A percentile compares a stretch with the other conserved stretches of the same genome.
Evolutionary conservation across 2,113 vertebrate species (phyloP).

Genomic region (Elachura formosa): DNA sequence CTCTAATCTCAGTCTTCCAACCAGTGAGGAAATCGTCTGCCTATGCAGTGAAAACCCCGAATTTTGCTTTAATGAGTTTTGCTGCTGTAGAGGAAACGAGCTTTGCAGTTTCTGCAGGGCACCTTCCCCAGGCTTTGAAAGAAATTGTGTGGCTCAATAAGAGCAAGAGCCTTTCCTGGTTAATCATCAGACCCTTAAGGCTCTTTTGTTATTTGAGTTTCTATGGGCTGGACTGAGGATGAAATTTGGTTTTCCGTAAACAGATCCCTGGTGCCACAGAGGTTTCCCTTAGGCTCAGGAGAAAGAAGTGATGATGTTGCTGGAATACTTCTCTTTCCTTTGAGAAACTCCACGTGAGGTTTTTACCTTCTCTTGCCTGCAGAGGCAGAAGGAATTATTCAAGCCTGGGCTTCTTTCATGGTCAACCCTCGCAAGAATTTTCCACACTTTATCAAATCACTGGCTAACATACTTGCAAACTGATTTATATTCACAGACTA

Average conservation of each 20-base stretch:
- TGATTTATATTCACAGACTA: background rate
- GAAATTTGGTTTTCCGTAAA: background rate
- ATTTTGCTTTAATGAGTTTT: background rate
- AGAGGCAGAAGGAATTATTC: background rate
- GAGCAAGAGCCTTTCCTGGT: background rate
- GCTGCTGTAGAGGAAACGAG: background rate
- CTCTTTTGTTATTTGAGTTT: background rate
- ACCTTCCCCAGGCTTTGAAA: fast-evolving
- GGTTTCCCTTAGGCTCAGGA: background rate
- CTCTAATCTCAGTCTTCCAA: background rate
- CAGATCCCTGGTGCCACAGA: background rate
- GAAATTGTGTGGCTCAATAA: background rate
- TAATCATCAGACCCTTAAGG: background rate
- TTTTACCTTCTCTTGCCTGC: background rate
- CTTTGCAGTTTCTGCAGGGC: background rate
- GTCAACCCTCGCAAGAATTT: background rate
- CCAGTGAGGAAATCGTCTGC: background rate
- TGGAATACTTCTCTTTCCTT: background rate
- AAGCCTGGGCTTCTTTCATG: background rate
- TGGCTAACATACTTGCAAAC: background rate
- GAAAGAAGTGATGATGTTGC: background rate
- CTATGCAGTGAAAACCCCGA: background rate
- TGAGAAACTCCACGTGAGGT: background rate
- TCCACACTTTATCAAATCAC: background rate
- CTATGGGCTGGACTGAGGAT: background rate